A percentile compares a stretch with the other conserved stretches of the same genome.
phyloP scores from a whole-genome alignment of 2,888 invertebrate species.

The Neoascia interrupta region DNA sequence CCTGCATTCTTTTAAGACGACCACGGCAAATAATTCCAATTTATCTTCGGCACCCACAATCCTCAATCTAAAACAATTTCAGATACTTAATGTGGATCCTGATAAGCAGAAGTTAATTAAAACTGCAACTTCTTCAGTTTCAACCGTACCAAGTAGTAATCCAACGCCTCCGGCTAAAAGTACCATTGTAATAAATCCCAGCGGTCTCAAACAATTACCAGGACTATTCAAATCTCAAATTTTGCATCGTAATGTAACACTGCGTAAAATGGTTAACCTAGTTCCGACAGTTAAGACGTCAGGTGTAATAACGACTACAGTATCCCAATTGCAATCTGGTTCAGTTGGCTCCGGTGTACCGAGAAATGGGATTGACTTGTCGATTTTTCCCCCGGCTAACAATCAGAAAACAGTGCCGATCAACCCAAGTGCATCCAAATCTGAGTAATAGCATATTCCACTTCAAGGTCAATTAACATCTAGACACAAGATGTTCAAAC shows the following conservation, averaged over 20 bases:
- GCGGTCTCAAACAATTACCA: constrained; percentile 72
- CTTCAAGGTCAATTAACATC: too few relatives aligned
- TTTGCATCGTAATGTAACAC: constrained; percentile 75
- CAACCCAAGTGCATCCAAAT: too few relatives aligned
- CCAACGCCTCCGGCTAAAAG: constrained; percentile 59
- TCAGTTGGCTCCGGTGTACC: constrained; percentile 29
- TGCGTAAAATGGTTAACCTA: constrained; percentile 74
- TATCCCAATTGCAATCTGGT: constrained; percentile 63
- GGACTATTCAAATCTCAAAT: constrained; percentile 72
- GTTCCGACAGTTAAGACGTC: constrained; percentile 70
- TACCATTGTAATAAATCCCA: constrained; percentile 74
- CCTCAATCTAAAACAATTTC: constrained; percentile 72
- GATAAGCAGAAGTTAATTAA: constrained; percentile 49
- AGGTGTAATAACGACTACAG: constrained; percentile 64
- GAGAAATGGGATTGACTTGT: too few relatives aligned
- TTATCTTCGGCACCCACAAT: constrained; percentile 68
- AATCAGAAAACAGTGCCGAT: too few relatives aligned
- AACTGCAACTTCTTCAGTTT: constrained; percentile 4
- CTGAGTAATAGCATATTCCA: too few relatives aligned
- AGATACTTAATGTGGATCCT: constrained; percentile 70
- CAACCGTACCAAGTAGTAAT: background rate
- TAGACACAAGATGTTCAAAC: too few relatives aligned
- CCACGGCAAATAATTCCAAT: too few relatives aligned
- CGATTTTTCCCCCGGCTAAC: too few relatives aligned
- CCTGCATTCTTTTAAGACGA: constrained; percentile 70